A percentile compares a stretch with the other conserved stretches of the same genome.
These are phyloP conservation scores for Desmophyllum pertusum DNA, from an alignment of 92 coral and sea anemone genomes.

Conservation along the genomic window DNA sequence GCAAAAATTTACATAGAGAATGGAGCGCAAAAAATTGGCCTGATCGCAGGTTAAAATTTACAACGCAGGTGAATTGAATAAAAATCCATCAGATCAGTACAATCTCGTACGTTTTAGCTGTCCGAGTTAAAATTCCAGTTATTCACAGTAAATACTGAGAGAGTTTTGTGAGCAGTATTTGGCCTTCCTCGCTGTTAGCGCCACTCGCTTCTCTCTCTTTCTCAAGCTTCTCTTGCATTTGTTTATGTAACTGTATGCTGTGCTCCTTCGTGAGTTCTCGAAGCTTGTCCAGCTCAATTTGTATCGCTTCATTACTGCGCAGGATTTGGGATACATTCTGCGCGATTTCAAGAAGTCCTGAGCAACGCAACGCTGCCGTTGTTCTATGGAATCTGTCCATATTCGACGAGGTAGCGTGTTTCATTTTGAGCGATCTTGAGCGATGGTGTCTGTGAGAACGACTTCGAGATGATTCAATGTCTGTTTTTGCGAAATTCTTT, in stretches of 20 bases:
- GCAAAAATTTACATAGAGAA: too few species aligned
- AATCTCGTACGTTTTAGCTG: too few species aligned
- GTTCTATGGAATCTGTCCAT: constrained; percentile 75
- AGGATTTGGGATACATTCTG: constrained; percentile 78
- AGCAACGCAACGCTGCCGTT: constrained; percentile 70
- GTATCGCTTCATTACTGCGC: constrained; percentile 73
- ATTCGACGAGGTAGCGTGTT: neutral
- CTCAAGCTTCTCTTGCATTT: constrained; percentile 66
- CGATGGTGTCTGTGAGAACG: constrained; percentile 3
- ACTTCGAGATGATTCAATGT: neutral
- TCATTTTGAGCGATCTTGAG: constrained; percentile 16
- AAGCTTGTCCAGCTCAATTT: constrained; percentile 73
- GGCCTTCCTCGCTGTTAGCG: constrained; percentile 32
- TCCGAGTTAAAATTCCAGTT: too few species aligned
- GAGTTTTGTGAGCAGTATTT: constrained; percentile 23
- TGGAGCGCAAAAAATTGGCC: too few species aligned
- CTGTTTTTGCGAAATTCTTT: neutral
- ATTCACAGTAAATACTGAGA: constrained; percentile 15
- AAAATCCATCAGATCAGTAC: too few species aligned
- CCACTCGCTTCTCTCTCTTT: constrained; percentile 29
- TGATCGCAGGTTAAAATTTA: too few species aligned
- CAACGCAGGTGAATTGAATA: too few species aligned
- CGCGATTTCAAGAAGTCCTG: constrained; percentile 85
- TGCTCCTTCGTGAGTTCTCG: constrained; percentile 68
- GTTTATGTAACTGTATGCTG: constrained; percentile 61